These are phyloP conservation scores for Podilymbus podiceps DNA, from an alignment of 2,113 vertebrate species.

Conservation along the genomic window DNA sequence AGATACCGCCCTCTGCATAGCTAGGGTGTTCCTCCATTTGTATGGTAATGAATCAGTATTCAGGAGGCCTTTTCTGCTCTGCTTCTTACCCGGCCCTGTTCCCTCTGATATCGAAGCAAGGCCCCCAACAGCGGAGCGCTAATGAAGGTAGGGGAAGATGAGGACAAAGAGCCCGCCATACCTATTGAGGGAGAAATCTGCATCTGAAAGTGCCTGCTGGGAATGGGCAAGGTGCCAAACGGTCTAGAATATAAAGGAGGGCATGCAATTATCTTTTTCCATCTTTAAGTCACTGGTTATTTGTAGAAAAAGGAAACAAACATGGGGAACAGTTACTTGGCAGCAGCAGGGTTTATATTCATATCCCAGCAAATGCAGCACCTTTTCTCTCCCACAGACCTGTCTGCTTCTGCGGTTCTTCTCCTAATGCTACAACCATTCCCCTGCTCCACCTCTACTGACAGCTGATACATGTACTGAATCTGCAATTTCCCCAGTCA, in stretches of 20 bases:
- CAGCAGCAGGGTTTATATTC: background rate
- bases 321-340: background rate
- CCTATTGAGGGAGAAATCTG: slow-evolving; percentile 44
- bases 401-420: background rate
- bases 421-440: background rate
- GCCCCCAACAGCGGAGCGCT: background rate
- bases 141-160: background rate
- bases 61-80: background rate
- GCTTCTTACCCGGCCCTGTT: background rate
- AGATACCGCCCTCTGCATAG: background rate
- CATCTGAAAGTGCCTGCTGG: slow-evolving; percentile 48
- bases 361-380: background rate
- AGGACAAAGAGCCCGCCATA: background rate
- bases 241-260: slow-evolving; percentile 1
- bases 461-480: background rate
- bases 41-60: background rate
- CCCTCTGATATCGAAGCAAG: background rate
- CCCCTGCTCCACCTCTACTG: background rate
- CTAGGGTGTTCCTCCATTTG: background rate
- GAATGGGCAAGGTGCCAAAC: background rate
- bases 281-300: background rate
- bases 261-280: background rate
- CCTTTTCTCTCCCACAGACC: background rate
- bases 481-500: background rate
- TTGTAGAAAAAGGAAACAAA: background rate